Conservation (phyloP, 2,113 vertebrate species). For the Esox niger region DNA sequence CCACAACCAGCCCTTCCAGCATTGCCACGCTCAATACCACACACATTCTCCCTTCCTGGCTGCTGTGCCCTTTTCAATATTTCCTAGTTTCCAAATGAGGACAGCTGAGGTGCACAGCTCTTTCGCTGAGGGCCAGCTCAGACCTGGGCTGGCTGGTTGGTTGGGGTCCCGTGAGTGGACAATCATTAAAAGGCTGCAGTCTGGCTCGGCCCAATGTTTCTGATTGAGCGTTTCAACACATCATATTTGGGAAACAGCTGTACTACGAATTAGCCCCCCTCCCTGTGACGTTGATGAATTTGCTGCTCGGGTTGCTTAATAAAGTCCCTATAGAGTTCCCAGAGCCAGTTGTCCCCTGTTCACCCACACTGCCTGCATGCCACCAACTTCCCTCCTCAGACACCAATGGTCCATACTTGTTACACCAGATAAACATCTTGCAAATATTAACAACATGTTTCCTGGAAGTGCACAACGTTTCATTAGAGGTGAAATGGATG, state of each 20-base stretch:
- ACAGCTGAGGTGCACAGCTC: constrained; percentile 63
- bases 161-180: constrained; percentile 50
- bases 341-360: constrained; percentile 29
- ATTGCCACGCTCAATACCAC: constrained; percentile 40
- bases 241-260: constrained; percentile 79
- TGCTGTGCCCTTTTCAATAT: constrained; percentile 28
- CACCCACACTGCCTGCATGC: constrained; percentile 26
- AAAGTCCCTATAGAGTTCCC: constrained; percentile 42
- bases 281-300: constrained; percentile 76
- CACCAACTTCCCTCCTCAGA: background rate
- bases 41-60: constrained; percentile 21
- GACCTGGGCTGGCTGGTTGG: too few species aligned
- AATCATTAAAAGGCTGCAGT: constrained; percentile 53
- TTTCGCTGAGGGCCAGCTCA: constrained; percentile 33
- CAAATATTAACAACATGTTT: background rate
- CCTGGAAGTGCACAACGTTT: background rate
- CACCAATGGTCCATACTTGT: background rate
- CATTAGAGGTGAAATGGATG: background rate
- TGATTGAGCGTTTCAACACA: constrained; percentile 78
- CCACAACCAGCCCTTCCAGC: constrained; percentile 13
- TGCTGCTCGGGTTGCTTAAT: constrained; percentile 51
- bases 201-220: constrained; percentile 56
- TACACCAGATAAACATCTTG: background rate
- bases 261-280: constrained; percentile 73
- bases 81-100: constrained; percentile 73